Evolutionary conservation across 2,888 invertebrate species (phyloP).

Genomic region (Agrilus cyanescens): DNA sequence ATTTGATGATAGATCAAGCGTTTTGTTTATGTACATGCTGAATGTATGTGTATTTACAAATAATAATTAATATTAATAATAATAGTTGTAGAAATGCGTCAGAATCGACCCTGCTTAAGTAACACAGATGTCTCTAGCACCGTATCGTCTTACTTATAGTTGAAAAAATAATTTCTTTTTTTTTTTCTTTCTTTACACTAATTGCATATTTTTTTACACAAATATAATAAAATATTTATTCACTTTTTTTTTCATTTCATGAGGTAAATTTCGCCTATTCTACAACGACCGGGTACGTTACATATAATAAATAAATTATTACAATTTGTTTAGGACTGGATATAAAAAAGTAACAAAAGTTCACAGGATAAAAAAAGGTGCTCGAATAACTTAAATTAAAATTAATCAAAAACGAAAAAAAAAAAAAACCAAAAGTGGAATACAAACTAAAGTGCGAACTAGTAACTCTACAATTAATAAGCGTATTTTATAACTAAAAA

Average conservation of each 20-base stretch:
- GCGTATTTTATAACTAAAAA: too few species aligned
- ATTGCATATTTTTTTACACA: constrained; percentile 11
- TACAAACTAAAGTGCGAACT: too few species aligned
- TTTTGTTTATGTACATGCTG: constrained; percentile 10
- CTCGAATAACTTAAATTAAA: too few species aligned
- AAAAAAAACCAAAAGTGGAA: too few species aligned
- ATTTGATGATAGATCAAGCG: constrained; percentile 12
- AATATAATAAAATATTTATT: constrained; percentile 15
- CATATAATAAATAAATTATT: too few species aligned
- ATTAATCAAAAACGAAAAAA: too few species aligned
- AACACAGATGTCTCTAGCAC: constrained; percentile 16
- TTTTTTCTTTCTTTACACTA: constrained; percentile 14
- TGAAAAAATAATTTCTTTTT: constrained; percentile 14
- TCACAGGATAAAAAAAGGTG: too few species aligned
- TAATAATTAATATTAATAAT: neutral
- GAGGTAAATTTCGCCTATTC: constrained; percentile 5
- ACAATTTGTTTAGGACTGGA: too few species aligned
- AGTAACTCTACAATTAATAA: too few species aligned
- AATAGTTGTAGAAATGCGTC: constrained; percentile 9
- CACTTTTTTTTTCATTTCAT: constrained; percentile 5
- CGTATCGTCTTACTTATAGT: constrained; percentile 17
- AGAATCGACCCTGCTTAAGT: constrained; percentile 15
- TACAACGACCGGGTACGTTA: too few species aligned
- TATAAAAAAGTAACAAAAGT: too few species aligned
- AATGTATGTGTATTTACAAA: constrained; percentile 12